Conservation (phyloP, 2,888 invertebrate species). For the Synergus japonicus region DNA sequence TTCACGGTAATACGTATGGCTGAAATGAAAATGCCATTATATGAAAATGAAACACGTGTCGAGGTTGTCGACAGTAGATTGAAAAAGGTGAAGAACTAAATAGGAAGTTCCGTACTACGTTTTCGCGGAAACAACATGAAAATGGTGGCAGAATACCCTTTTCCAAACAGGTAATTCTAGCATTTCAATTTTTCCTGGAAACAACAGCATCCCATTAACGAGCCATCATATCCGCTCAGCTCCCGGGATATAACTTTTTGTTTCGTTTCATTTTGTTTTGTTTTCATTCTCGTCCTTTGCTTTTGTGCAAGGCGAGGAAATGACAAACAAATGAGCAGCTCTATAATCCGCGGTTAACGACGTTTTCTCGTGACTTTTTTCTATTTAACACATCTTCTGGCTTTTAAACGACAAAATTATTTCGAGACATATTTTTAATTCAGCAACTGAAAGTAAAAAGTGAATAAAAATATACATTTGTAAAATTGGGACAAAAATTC, state of each 20-base stretch:
- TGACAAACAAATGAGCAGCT: conserved; percentile 75
- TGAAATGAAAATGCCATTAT: background rate
- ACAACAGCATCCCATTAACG: conserved; percentile 65
- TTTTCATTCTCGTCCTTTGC: conserved; percentile 67
- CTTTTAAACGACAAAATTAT: background rate
- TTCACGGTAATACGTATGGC: background rate
- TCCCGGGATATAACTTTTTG: conserved; percentile 68
- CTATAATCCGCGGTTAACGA: conserved; percentile 38
- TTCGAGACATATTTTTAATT: background rate
- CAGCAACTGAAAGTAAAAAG: too few species aligned
- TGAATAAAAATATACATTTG: too few species aligned
- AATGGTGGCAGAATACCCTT: conserved; percentile 68
- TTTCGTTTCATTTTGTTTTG: too few species aligned
- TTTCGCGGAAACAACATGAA: conserved; percentile 64
- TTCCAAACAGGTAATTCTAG: conserved; percentile 73
- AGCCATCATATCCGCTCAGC: conserved; percentile 59
- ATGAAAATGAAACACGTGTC: background rate
- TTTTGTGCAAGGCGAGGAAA: conserved; percentile 73
- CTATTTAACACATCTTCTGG: background rate
- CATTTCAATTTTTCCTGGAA: conserved; percentile 63
- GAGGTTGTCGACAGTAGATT: background rate
- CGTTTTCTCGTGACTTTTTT: background rate
- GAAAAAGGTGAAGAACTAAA: conserved; percentile 24
- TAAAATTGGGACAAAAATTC: too few species aligned
- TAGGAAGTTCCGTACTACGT: conserved; percentile 15